Base-by-base conservation (phyloP, 37 sponge, comb jelly and placozoan genomes). In the Beroe forskalii region DNA sequence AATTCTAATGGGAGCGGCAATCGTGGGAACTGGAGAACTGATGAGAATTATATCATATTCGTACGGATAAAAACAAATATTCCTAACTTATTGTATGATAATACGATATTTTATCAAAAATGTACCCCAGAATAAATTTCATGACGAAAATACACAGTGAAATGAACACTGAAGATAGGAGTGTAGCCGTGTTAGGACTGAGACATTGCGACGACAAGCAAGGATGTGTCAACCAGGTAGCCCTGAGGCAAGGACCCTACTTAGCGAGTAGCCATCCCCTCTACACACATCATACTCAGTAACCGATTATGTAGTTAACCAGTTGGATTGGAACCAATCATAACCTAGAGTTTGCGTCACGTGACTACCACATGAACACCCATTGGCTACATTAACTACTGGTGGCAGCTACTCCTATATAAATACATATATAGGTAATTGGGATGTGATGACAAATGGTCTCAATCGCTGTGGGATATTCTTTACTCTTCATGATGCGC, bases 171-270 rank as follows among this genome's bases (percentile, higher is more conserved):
- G n/a, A n/a, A n/a, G n/a, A 12, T 48, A 48, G 55, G 12, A 48
- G 55, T 17, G 55, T 12, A 12, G 55, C 6, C 55, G 12, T 48
- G 55, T 48, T 6, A 48, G 55, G 55, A n/a, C n/a, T n/a, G n/a
- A n/a, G n/a, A n/a, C n/a, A n/a, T n/a, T 12, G 55, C 55, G 12
- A 48, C 12, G 55, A 48, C 55, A 48, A 48, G 55, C 55, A 48
- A 48, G 12, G 55, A 14, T 6, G 72, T 69, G 72, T 69, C 72
- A 69, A 19, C 72, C 39, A 35, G 32, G 32, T 9, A 9, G 8
- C 72, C 72, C 72, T 69, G 72, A 69, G 72, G 72, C 33, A 32
- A 69, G 17, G 72, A 32, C 32, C 72, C 72, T 69, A 69, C 72
- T 69, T 69, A 69, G 32, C 72, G 72, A 69, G 72, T 69, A 69